Conservation (phyloP, 2,113 vertebrate species). For the Cavia porcellus region DNA sequence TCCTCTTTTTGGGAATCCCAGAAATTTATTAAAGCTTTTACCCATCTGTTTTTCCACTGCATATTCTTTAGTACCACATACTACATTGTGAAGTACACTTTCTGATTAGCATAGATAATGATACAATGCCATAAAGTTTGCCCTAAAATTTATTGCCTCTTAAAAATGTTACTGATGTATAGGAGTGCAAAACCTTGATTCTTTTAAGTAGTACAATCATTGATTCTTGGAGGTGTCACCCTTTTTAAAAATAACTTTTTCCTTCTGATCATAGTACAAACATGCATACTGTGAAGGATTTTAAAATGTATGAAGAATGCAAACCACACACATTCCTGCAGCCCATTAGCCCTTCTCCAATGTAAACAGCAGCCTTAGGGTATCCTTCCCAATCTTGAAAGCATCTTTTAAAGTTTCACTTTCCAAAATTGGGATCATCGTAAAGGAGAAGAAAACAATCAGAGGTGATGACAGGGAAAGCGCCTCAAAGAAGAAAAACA, state of each 20-base stretch:
- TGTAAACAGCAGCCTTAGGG: not conserved
- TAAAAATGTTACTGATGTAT: not conserved
- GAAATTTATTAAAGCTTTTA: not conserved
- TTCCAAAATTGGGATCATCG: not conserved
- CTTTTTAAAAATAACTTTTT: not conserved
- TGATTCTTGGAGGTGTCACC: not conserved
- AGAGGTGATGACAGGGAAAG: not conserved
- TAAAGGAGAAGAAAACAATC: not conserved
- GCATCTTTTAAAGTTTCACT: not conserved
- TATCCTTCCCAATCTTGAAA: not conserved
- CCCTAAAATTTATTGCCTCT: not conserved
- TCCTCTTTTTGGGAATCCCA: not conserved
- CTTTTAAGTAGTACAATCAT: not conserved
- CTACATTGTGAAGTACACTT: not conserved
- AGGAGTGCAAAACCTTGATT: not conserved
- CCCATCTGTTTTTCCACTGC: not conserved
- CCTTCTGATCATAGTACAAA: not conserved
- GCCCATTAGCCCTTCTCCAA: not conserved
- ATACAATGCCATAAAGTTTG: not conserved
- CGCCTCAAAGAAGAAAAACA: not conserved
- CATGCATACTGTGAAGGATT: not conserved
- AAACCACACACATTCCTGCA: not conserved
- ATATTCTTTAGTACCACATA: not conserved
- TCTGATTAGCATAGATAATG: constrained; percentile 29
- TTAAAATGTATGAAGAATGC: not conserved